phyloP scores from a whole-genome alignment of 2,888 invertebrate genomes.

The Diloba caeruleocephala region DNA sequence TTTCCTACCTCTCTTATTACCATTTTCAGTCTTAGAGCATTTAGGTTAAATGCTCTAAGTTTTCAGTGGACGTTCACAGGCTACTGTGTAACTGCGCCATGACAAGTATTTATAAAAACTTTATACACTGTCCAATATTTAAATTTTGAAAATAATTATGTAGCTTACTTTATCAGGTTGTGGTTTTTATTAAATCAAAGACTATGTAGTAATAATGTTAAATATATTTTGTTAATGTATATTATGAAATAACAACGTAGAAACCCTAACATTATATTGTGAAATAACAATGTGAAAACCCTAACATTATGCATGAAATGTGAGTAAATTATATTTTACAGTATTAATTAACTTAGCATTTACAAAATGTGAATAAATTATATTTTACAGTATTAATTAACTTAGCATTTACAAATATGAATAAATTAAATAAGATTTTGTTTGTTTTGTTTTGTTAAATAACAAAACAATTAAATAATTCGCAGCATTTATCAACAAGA shows the following conservation, averaged over 20 bases:
- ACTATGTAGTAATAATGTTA: constrained; percentile 27
- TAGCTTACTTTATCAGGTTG: constrained; percentile 1
- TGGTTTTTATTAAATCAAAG: constrained; percentile 19
- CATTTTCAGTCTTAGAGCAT: too few species aligned
- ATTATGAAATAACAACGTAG: constrained; percentile 9
- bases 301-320: constrained; percentile 29
- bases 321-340: constrained; percentile 19
- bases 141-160: too few species aligned
- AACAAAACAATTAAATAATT: neutral
- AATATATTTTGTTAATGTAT: constrained; percentile 19
- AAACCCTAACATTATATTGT: constrained; percentile 4
- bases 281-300: constrained; percentile 11
- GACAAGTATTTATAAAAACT: neutral
- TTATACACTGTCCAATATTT: too few species aligned
- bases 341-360: neutral
- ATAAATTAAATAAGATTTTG: constrained; percentile 2
- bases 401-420: too few species aligned
- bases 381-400: constrained; percentile 3
- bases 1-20: too few species aligned
- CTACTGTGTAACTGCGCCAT: too few species aligned
- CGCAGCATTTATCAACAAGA: constrained; percentile 1
- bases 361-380: too few species aligned
- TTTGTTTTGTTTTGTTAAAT: too few species aligned
- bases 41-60: too few species aligned
- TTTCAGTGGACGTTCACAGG: too few species aligned